phyloP scores from a whole-genome alignment of 2,113 vertebrate genomes.

The Tamias sibiricus region DNA sequence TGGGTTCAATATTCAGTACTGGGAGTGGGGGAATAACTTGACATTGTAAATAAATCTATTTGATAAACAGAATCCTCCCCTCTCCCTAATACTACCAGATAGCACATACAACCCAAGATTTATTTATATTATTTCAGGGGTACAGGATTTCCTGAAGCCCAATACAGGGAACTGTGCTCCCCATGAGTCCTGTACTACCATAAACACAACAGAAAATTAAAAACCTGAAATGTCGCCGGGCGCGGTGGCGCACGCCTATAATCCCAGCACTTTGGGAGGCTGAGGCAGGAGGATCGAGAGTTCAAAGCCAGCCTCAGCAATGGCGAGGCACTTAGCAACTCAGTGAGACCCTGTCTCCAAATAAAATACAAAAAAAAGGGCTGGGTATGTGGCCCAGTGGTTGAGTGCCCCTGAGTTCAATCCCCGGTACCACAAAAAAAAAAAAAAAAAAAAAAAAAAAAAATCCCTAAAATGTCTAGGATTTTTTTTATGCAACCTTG shows the following conservation, averaged over 20 bases:
- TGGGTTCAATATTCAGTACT: neutral
- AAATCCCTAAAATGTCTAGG: neutral
- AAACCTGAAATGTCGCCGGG: neutral
- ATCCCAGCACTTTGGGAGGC: no score
- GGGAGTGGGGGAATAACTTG: neutral
- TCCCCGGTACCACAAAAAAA: no score
- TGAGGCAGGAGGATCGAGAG: no score
- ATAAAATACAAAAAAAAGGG: no score
- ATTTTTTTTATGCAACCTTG: neutral
- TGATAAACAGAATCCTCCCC: neutral
- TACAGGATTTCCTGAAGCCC: neutral
- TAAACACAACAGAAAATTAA: neutral
- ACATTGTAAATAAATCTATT: neutral
- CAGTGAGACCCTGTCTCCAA: no score
- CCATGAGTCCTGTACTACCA: neutral
- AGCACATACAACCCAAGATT: neutral
- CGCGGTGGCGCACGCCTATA: no score
- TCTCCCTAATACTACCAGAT: neutral
- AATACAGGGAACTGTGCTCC: neutral
- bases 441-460: no score
- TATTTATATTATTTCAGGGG: neutral
- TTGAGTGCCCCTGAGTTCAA: no score
- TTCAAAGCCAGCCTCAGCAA: no score
- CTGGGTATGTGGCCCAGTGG: no score
- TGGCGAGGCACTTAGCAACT: no score